phyloP scores from a whole-genome alignment of 2,113 vertebrate species.

The Cynocephalus volans region DNA sequence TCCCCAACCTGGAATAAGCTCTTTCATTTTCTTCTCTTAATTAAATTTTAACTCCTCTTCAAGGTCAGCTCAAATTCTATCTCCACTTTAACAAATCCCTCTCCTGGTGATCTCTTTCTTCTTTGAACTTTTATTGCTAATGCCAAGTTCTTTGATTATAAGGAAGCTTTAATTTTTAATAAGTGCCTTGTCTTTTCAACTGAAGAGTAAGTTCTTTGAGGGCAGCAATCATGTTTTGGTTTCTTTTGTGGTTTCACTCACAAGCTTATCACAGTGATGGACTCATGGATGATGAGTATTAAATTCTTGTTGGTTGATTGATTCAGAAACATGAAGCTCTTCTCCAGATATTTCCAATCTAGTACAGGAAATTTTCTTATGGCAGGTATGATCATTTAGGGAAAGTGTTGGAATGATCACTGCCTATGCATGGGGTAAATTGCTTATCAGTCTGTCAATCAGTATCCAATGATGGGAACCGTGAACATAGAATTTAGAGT shows the following conservation, averaged over 20 bases:
- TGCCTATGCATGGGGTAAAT: neutral
- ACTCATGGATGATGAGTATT: neutral
- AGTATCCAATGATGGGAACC: neutral
- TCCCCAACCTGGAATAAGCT: neutral
- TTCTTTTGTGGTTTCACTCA: neutral
- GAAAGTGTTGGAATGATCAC: conserved; percentile 6
- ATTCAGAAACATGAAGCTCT: conserved; percentile 48
- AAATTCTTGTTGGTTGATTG: neutral
- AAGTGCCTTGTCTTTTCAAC: neutral
- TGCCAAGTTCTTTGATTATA: conserved; percentile 24
- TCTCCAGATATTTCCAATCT: neutral
- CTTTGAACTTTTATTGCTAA: conserved; percentile 1
- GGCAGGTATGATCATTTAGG: neutral
- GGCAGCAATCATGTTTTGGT: neutral
- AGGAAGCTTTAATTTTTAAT: conserved; percentile 53
- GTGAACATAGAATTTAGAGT: conserved; percentile 14
- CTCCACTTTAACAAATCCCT: neutral
- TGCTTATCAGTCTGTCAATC: neutral
- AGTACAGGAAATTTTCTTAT: neutral
- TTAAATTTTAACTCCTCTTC: conserved; percentile 13
- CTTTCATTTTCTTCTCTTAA: neutral
- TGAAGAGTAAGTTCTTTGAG: conserved; percentile 31
- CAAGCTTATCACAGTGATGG: neutral
- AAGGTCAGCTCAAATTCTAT: neutral
- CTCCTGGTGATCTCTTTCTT: neutral